Evolutionary conservation across 2,113 vertebrate species (phyloP), one percentile per base, ranked within the genome.

Genomic region (Clarias batrachus): DNA sequence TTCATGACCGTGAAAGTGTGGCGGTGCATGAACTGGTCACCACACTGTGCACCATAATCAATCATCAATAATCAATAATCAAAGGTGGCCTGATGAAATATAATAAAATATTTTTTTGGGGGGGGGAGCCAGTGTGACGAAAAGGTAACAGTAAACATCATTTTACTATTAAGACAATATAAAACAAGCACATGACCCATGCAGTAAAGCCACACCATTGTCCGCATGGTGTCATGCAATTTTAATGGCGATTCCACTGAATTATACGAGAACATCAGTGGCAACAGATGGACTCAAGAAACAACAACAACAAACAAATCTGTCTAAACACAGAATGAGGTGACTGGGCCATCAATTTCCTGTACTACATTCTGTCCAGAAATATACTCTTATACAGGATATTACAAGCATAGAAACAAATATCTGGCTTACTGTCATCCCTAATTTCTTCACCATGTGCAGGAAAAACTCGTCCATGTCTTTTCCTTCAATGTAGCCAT

Each of bases 401-500:
- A 48, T 63, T 48, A 63, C 13, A 66, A 1, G 9, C 1, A 17
- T 14, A 30, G 14, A 56, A 56, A 76, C 4, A 59, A 59, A 79
- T 30, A 59, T 19, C 14, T 73, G 17, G 93, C 96, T 96, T 94
- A 98, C 97, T 86, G 94, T 93, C 62, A 92, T 88, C 70, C 94
- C 94, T 74, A 94, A 76, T 86, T 93, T 96, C 81, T 91, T 93
- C 92, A 96, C 87, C 74, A 95, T 86, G 48, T 94, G 94, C n/a
- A 87, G 93, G 54, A 97, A 96, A 92, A 98, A 97, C 56, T 91
- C 89, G 54, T 97, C 96, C 68, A 98, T 92, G 27, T 96, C 93
- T 82, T 95, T 94, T 17, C 93, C 94, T 65, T 96, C 93, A 82
- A 98, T 96, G 92, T 95, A 97, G n/a, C 97, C 97, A 2, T 95